Base-by-base conservation (phyloP, 2,888 invertebrate genomes). In the Helicoverpa assulta region DNA sequence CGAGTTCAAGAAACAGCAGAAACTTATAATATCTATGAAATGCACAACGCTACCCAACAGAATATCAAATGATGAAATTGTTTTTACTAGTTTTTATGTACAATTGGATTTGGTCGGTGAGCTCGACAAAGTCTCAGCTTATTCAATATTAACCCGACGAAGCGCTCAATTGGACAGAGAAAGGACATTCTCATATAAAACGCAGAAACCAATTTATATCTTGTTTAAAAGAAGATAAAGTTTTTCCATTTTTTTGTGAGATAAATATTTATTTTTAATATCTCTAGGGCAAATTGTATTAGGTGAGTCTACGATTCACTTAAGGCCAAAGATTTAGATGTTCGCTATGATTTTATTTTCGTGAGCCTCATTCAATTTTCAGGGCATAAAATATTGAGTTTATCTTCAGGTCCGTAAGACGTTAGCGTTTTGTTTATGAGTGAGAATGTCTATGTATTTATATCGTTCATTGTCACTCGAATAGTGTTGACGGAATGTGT, bases 161-260 rank as follows among this genome's bases (percentile, higher is more conserved):
- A 76, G 58, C 66, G 59, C 73, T 72, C 70, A 81, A 83, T 85
- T 84, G 74, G 71, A 80, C 80, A 81, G 55, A 64, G 59, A 81
- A 83, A 78, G 50, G 64, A 79, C 74, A 56, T 63, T 67, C 71
- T 70, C 67, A 67, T 73, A 74, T 64, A 80, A 75, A 82, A 82
- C 60, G 55, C 60, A 70, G 51, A 73, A 55, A 63, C 29, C 43
- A 60, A 74, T 73, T 65, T 71, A 68, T 67, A 57, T 71, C 54
- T 56, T 55, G 43, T 69, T 67, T 67, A 55, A 59, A 70, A 61
- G 51, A 67, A 73, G 37, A 69, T 43, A 64, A 54, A 74, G 16
- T 61, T 58, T 33, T 40, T 40, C 40, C 10, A 8, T 60, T 71
- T 33, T 63, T 56, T 62, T 62, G 47, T 40, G 12, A 50, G 21